Evolutionary conservation across 2,113 vertebrate species (phyloP).

Genomic region (Rallus limicola): DNA sequence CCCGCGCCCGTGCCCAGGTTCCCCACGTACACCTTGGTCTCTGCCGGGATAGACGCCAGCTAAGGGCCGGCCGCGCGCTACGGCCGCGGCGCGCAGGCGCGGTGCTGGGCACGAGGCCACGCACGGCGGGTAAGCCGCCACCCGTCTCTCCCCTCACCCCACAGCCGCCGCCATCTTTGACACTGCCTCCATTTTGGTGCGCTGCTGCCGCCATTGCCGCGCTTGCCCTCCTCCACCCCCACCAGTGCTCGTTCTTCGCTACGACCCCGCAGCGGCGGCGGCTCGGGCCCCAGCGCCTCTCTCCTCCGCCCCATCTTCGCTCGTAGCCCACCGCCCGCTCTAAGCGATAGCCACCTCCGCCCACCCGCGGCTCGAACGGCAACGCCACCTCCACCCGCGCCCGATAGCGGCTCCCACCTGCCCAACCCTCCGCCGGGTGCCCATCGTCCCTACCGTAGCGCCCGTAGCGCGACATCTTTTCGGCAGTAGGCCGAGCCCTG

Average conservation of each 20-base stretch:
- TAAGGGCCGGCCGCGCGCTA: not conserved
- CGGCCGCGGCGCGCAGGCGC: not conserved
- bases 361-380: accelerated
- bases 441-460: not conserved
- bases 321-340: not conserved
- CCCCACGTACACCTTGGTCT: constrained; percentile 89
- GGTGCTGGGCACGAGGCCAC: not conserved
- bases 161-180: not conserved
- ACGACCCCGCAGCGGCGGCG: no score
- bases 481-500: accelerated
- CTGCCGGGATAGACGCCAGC: constrained; percentile 47
- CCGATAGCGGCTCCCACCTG: accelerated
- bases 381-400: accelerated
- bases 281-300: accelerated
- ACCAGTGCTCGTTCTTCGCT: accelerated
- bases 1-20: constrained; percentile 89
- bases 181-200: not conserved
- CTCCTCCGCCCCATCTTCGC: not conserved
- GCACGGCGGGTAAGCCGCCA: no score
- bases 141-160: not conserved
- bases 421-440: accelerated
- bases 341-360: no score
- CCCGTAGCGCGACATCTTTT: constrained; percentile 38
- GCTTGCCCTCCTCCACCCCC: not conserved
- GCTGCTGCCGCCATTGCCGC: not conserved